Conservation (phyloP, 2,113 vertebrate species). For the Bungarus multicinctus region DNA sequence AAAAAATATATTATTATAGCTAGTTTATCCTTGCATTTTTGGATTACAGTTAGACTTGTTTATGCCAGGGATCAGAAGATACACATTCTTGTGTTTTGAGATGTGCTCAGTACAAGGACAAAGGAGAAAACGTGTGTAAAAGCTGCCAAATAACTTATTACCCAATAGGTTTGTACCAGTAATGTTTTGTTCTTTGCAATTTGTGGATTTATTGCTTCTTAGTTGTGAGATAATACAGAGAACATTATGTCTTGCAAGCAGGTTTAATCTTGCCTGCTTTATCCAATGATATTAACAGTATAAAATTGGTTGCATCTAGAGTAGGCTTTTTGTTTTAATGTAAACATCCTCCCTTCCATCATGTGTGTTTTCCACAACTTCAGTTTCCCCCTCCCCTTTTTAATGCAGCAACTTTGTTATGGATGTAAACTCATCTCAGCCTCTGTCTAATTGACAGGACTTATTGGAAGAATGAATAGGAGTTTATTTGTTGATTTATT, state of each 20-base stretch:
- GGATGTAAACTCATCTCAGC: neutral
- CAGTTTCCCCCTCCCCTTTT: neutral
- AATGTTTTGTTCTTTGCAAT: neutral
- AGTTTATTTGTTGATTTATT: neutral
- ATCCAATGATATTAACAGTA: neutral
- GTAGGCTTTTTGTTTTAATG: neutral
- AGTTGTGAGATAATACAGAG: neutral
- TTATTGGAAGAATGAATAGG: neutral
- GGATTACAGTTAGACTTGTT: constrained; percentile 19
- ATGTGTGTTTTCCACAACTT: neutral
- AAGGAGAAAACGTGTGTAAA: neutral
- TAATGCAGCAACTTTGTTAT: neutral
- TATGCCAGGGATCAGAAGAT: neutral
- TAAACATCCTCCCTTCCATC: neutral
- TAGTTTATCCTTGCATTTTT: constrained; percentile 50
- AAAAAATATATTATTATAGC: neutral
- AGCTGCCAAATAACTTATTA: constrained; percentile 26
- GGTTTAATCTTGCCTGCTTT: constrained; percentile 1
- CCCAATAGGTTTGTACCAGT: neutral
- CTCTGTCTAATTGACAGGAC: neutral
- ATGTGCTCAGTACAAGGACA: accelerated
- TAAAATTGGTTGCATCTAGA: neutral
- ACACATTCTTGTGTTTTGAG: neutral
- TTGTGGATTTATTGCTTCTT: neutral
- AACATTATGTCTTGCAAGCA: neutral